phyloP scores from a whole-genome alignment of 2,113 vertebrate genomes.

The Gobiocypris rarus region DNA sequence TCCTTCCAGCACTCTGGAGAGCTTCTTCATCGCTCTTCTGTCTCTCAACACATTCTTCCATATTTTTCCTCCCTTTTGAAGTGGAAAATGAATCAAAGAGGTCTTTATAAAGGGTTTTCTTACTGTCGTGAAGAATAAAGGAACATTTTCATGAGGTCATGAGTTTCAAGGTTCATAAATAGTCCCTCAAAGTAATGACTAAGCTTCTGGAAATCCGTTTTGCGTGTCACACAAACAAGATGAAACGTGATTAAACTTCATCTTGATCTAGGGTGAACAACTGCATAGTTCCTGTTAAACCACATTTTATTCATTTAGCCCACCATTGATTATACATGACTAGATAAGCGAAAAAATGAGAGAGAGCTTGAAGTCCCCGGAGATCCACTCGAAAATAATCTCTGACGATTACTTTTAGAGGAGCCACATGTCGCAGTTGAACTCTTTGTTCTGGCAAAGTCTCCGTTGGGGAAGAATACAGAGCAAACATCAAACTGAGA shows the following conservation, averaged over 20 bases:
- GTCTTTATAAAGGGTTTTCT: conserved; percentile 17
- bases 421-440: conserved; percentile 32
- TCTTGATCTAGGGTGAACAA: neutral
- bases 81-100: conserved; percentile 19
- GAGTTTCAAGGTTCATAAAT: conserved; percentile 13
- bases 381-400: conserved; percentile 48
- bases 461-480: conserved; percentile 50
- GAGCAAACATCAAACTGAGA: conserved; percentile 38
- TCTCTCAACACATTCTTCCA: conserved; percentile 23
- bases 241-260: conserved; percentile 1
- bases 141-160: conserved; percentile 2
- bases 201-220: conserved; percentile 4
- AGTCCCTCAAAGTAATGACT: neutral
- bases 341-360: neutral
- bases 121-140: neutral
- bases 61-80: conserved; percentile 37
- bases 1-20: conserved; percentile 21
- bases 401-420: conserved; percentile 52
- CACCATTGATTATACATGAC: conserved; percentile 7
- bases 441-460: conserved; percentile 44
- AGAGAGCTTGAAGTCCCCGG: conserved; percentile 17
- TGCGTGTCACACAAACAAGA: conserved; percentile 5
- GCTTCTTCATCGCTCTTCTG: conserved; percentile 24
- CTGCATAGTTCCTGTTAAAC: conserved; percentile 1
- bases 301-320: neutral